These are phyloP conservation scores for Propithecus deckenii DNA, from an alignment of 2,797 vertebrate species.

Conservation along the genomic window DNA sequence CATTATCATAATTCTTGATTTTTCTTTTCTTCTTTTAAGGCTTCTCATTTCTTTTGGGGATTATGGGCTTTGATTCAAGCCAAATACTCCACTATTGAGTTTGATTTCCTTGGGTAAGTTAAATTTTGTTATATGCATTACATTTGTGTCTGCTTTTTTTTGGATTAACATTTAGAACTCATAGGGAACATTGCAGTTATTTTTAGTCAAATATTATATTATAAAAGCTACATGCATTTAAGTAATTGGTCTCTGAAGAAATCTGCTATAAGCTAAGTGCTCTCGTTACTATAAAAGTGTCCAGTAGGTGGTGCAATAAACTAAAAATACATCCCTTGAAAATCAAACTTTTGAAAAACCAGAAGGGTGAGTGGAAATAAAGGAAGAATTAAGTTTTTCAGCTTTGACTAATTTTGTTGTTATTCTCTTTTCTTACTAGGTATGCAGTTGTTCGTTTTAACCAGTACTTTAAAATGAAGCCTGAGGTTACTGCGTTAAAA, in stretches of 20 bases:
- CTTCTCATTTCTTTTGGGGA: constrained; percentile 96
- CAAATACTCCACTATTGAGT: constrained; percentile 95
- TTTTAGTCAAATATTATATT: background rate
- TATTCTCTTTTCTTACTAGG: constrained; percentile 82
- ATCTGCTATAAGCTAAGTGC: background rate
- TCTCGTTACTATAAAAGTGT: background rate
- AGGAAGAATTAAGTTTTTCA: background rate
- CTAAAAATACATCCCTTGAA: constrained; percentile 26
- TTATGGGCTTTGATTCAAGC: constrained; percentile 97
- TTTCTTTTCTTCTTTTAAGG: constrained; percentile 84
- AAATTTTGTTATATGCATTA: background rate
- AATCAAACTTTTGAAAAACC: background rate
- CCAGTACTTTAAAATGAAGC: constrained; percentile 99
- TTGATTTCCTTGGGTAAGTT: constrained; percentile 95
- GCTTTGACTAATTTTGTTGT: constrained; percentile 54
- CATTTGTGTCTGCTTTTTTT: background rate
- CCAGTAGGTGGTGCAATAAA: constrained; percentile 82
- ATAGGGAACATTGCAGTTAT: background rate
- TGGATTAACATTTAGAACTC: constrained; percentile 8
- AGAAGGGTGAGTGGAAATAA: background rate
- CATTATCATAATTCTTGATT: constrained; percentile 6
- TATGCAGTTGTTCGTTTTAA: constrained; percentile 96
- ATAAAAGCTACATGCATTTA: background rate
- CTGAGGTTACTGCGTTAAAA: constrained; percentile 89
- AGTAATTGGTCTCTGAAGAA: constrained; percentile 3